These are phyloP conservation scores for Phymastichus coffea DNA, from an alignment of 1,140 invertebrate species.

Conservation along the genomic window DNA sequence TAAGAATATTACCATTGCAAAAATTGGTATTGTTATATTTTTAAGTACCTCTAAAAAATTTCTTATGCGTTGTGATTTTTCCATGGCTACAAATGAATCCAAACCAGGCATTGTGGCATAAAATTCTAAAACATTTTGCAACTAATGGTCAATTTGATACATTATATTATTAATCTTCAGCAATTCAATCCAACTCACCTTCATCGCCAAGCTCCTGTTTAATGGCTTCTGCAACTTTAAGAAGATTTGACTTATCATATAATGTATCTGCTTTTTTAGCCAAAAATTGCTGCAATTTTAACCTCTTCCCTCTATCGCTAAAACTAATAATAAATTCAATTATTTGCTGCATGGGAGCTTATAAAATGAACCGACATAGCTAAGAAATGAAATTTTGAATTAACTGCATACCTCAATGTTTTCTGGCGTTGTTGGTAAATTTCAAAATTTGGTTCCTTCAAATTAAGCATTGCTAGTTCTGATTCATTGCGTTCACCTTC, in stretches of 20 bases:
- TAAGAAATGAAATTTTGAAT: too few relatives aligned
- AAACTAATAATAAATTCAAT: constrained; percentile 57
- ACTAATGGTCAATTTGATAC: background rate
- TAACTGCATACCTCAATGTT: constrained; percentile 60
- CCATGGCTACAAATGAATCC: constrained; percentile 75
- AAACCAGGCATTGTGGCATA: constrained; percentile 83
- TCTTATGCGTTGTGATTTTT: constrained; percentile 68
- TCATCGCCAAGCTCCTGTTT: constrained; percentile 52
- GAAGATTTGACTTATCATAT: constrained; percentile 61
- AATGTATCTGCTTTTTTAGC: constrained; percentile 74
- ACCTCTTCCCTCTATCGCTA: constrained; percentile 77
- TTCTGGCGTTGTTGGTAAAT: constrained; percentile 78
- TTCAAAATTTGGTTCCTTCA: constrained; percentile 69
- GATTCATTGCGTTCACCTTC: constrained; percentile 75
- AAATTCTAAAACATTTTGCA: constrained; percentile 68
- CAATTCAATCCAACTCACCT: constrained; percentile 38
- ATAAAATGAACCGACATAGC: too few relatives aligned
- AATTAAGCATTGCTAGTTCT: constrained; percentile 66
- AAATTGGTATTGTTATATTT: too few relatives aligned
- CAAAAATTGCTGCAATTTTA: constrained; percentile 81
- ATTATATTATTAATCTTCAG: constrained; percentile 3
- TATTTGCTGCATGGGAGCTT: background rate
- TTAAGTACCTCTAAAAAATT: constrained; percentile 78
- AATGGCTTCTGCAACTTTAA: constrained; percentile 50
- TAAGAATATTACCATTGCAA: background rate